These are phyloP conservation scores for Siniperca obscura DNA, from an alignment of 2,797 vertebrate genomes.

Conservation along the genomic window DNA sequence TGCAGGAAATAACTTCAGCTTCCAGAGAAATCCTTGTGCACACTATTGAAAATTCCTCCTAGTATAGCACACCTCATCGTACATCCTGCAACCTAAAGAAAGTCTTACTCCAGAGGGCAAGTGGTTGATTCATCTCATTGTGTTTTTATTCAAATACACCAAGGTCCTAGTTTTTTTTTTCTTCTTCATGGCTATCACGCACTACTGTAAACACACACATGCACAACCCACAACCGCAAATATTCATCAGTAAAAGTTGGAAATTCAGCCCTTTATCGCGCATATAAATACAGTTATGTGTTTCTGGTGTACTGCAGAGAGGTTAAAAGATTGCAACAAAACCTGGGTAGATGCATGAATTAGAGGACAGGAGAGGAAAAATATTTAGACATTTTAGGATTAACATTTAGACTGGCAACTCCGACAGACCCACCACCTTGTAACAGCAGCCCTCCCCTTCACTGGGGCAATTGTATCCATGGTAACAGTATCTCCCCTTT, in stretches of 20 bases:
- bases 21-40: slow-evolving; percentile 68
- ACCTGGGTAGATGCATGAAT: not conserved
- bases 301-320: not conserved
- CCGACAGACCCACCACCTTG: not conserved
- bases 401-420: slow-evolving; percentile 9
- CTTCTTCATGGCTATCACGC: not conserved
- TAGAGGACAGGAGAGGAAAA: not conserved
- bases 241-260: not conserved
- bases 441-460: slow-evolving; percentile 24
- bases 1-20: slow-evolving; percentile 75
- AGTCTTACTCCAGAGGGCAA: not conserved
- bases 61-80: slow-evolving; percentile 37
- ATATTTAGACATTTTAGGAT: not conserved
- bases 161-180: not conserved
- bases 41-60: slow-evolving; percentile 61
- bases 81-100: slow-evolving; percentile 19
- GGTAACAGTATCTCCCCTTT: slow-evolving; percentile 55
- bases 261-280: not conserved
- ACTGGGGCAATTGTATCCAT: slow-evolving; percentile 66
- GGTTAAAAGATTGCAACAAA: not conserved
- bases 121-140: not conserved
- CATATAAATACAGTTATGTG: slow-evolving; percentile 1
- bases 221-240: not conserved
- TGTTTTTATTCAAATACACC: slow-evolving; percentile 12
- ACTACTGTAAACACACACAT: not conserved